Evolutionary conservation across 2,888 invertebrate genomes (phyloP), one percentile per base, ranked within the genome.

Genomic region (Leptinotarsa rubiginosa): DNA sequence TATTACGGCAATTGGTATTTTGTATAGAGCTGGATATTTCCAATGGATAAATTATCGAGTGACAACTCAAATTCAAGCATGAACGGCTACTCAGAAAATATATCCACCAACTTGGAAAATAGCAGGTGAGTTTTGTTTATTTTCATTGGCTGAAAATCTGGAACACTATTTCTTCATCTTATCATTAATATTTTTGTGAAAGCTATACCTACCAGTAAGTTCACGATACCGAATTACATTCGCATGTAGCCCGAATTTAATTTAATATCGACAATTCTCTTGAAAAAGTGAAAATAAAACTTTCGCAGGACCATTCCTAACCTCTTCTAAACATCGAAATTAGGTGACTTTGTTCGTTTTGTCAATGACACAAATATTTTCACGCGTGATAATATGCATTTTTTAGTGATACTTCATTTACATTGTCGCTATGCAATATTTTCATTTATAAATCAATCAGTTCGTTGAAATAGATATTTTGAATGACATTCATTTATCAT

Each of bases 81-180:
- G 82, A 82, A 81, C 74, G 75, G 77, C 66, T 84, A 83, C 73
- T 73, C 83, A 73, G 84, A 85, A 74, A 84, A 84, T 78, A 82
- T 85, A 66, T 83, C 82, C 67, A 82, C 83, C 64, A 84, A 83
- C 72, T 73, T 84, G 77, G 84, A 85, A 78, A 84, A 83, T 70
- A 85, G 84, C 83, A 85, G 85, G 85, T 85, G 77, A 75, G 80
- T 73, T 77, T 77, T 76, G 75, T 76, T 78, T 76, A 76, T 74
- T 65, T 70, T 52, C 70, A 54, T 73, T 52, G 10, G 65, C 10
- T 10, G 65, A 71, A 65, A 50, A 25, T 49, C 67, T 67, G 47
- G 47, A 47, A 41, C 62, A 31, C 31, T 74, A 62, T 74, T 74
- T 70, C 72, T 74, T 69, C 68, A 70, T 64, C 69, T 31, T 70